A percentile compares a stretch with the other conserved stretches of the same genome.
Conservation (phyloP, 2,888 invertebrate species). For the Adineta ricciae region DNA sequence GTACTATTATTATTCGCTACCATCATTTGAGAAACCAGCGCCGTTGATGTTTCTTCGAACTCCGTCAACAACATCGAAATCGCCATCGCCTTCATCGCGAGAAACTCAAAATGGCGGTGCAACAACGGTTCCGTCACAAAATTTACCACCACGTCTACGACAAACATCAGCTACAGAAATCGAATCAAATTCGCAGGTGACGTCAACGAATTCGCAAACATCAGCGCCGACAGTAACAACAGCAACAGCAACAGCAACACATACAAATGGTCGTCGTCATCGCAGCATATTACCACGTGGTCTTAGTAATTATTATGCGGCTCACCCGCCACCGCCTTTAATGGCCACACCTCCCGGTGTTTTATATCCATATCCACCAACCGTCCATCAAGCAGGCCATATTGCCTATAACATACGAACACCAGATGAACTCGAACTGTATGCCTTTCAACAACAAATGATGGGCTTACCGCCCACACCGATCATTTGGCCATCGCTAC, state of each 20-base stretch:
- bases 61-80: neutral
- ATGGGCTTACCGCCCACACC: neutral
- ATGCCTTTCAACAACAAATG: neutral
- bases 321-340: neutral
- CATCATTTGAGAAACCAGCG: neutral
- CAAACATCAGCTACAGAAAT: neutral
- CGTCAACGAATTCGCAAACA: neutral
- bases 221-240: neutral
- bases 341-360: conserved; percentile 6
- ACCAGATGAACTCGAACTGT: neutral
- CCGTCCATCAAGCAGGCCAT: neutral
- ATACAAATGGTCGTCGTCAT: neutral
- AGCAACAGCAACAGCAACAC: too few relatives aligned
- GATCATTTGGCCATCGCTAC: neutral
- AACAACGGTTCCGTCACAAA: neutral
- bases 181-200: neutral
- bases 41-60: neutral
- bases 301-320: neutral
- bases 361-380: neutral
- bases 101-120: neutral
- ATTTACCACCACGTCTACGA: conserved; percentile 14
- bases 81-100: neutral
- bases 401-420: conserved; percentile 4
- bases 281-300: neutral
- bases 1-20: neutral